These are phyloP conservation scores for Rattus rattus DNA, from an alignment of 2,113 vertebrate genomes.

Conservation along the genomic window DNA sequence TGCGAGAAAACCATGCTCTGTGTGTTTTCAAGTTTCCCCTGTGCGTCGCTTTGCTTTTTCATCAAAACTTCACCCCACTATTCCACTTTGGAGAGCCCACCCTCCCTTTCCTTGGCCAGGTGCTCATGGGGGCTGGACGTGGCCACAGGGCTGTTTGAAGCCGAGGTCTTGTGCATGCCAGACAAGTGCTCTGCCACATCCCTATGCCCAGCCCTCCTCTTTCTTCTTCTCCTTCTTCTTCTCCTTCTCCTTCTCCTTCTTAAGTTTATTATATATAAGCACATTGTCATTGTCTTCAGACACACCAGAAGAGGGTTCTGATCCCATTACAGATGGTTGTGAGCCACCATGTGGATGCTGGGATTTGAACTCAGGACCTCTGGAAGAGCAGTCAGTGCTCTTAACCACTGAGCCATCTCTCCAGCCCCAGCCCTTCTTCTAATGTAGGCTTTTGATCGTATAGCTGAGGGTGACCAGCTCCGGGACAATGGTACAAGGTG, in stretches of 20 bases:
- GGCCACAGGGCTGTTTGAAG: background rate
- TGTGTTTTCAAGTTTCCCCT: background rate
- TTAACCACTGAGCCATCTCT: no score
- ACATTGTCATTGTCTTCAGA: no score
- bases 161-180: background rate
- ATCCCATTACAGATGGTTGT: no score
- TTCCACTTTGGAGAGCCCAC: background rate
- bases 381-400: no score
- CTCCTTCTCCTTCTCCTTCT: no score
- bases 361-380: no score
- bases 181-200: background rate
- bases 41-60: conserved; percentile 3
- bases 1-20: background rate
- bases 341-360: no score
- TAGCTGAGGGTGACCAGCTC: background rate
- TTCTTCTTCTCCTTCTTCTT: no score
- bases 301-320: no score
- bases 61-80: background rate
- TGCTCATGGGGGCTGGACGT: background rate
- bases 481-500: background rate
- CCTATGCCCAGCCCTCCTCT: background rate
- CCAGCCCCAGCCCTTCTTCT: background rate
- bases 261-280: no score
- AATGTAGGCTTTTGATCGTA: background rate
- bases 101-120: background rate